Percentiles rank a stretch among this genome's conserved stretches.
These are phyloP conservation scores for Paragorgia papillata DNA, from an alignment of 92 coral and sea anemone genomes.

Conservation along the genomic window DNA sequence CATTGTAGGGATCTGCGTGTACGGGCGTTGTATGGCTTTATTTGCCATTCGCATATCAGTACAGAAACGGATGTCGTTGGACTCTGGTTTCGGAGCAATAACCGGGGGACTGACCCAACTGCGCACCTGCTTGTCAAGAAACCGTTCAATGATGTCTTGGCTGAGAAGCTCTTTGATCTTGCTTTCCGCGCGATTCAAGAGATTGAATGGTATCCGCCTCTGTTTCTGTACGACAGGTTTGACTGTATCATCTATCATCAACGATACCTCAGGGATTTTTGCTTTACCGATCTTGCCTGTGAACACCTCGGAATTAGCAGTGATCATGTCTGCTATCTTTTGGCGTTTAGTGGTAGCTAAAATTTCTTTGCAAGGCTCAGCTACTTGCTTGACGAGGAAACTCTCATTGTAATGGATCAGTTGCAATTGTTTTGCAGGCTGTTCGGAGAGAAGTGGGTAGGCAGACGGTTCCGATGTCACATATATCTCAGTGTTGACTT, in stretches of 20 bases:
- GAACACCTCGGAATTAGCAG: constrained; percentile 7
- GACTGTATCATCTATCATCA: no score
- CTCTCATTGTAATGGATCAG: constrained; percentile 12
- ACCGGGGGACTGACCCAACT: constrained; percentile 29
- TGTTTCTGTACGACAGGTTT: constrained; percentile 6
- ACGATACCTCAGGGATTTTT: no score
- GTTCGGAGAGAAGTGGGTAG: constrained; percentile 7
- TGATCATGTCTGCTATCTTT: constrained; percentile 13
- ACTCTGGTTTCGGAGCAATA: constrained; percentile 9
- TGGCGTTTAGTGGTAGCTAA: constrained; percentile 23
- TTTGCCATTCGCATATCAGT: constrained; percentile 25
- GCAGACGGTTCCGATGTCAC: constrained; percentile 5
- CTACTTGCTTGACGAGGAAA: constrained; percentile 15
- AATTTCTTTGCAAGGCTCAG: constrained; percentile 4
- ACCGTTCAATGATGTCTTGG: neutral
- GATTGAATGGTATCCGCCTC: no score
- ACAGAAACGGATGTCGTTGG: constrained; percentile 15
- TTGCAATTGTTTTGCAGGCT: neutral
- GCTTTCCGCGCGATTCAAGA: neutral
- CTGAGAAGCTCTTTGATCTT: constrained; percentile 10
- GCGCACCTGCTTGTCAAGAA: constrained; percentile 4
- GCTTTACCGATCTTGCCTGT: constrained; percentile 20
- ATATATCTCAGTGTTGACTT: neutral
- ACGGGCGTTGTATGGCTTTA: constrained; percentile 18
- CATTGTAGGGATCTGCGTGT: constrained; percentile 17